Evolutionary conservation across 2,888 invertebrate genomes (phyloP).

Genomic region (Cephus spinipes): DNA sequence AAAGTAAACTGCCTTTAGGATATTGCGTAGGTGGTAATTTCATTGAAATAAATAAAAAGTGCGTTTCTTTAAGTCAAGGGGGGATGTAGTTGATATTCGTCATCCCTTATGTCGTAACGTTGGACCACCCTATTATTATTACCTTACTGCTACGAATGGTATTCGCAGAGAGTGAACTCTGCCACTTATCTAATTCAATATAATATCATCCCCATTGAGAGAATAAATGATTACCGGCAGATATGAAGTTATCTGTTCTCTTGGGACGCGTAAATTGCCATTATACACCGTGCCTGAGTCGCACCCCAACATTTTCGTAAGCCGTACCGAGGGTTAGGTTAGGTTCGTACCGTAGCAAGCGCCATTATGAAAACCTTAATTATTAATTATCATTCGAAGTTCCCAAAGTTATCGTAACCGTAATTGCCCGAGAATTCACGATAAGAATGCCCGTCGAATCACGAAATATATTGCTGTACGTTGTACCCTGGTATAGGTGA

Average conservation of each 20-base stretch:
- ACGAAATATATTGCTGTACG: no score
- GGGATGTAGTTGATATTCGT: no score
- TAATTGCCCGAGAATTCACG: conserved; percentile 20
- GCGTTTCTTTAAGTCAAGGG: no score
- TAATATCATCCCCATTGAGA: conserved; percentile 63
- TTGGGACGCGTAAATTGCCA: conserved; percentile 65
- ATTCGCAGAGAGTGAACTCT: conserved; percentile 16
- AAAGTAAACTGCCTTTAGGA: no score
- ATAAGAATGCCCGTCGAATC: conserved; percentile 8
- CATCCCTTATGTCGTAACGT: no score
- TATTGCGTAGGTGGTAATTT: no score
- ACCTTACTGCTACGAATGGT: no score
- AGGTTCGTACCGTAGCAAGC: conserved; percentile 9
- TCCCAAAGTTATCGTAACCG: conserved; percentile 26
- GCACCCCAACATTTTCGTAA: conserved; percentile 8
- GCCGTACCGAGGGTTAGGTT: conserved; percentile 30
- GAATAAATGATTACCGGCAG: conserved; percentile 65
- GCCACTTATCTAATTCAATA: conserved; percentile 65
- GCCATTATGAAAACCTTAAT: conserved; percentile 48
- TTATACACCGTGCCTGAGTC: conserved; percentile 43
- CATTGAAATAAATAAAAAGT: no score
- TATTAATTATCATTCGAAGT: conserved; percentile 54
- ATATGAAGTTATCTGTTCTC: conserved; percentile 65
- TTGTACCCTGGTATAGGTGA: no score
- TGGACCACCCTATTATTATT: no score